These are phyloP conservation scores for Spilarctia lutea DNA, from an alignment of 2,888 invertebrate species.

Conservation along the genomic window DNA sequence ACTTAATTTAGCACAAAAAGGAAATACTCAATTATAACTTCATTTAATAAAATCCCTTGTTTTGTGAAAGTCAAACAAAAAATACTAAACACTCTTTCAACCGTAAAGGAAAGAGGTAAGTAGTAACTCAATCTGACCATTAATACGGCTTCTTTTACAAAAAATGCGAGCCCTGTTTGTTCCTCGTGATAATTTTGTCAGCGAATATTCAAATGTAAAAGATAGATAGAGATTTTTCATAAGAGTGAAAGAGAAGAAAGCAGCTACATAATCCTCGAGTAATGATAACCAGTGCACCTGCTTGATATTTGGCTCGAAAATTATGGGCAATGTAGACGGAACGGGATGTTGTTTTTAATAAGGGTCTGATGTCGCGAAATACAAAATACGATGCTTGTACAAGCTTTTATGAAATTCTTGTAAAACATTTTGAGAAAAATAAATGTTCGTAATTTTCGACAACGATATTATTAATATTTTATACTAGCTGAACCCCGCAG, in stretches of 20 bases:
- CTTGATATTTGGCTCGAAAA: constrained; percentile 67
- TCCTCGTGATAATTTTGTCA: constrained; percentile 50
- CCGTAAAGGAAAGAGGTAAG: constrained; percentile 53
- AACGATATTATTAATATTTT: neutral
- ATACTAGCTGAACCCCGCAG: too few relatives aligned
- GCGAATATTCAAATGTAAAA: constrained; percentile 48
- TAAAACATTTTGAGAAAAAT: constrained; percentile 7
- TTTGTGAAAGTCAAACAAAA: constrained; percentile 23
- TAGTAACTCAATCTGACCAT: constrained; percentile 57
- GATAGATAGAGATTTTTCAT: constrained; percentile 34
- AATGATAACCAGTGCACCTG: constrained; percentile 81
- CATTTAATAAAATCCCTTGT: neutral
- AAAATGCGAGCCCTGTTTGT: constrained; percentile 49
- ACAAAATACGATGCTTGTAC: constrained; percentile 37
- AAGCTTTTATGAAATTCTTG: constrained; percentile 32
- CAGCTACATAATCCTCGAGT: constrained; percentile 72
- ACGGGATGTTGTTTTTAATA: constrained; percentile 57
- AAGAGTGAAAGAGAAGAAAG: constrained; percentile 54
- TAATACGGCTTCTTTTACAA: constrained; percentile 61
- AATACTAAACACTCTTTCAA: constrained; percentile 35
- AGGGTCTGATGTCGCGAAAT: constrained; percentile 45
- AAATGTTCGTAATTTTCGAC: neutral
- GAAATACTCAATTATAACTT: constrained; percentile 13
- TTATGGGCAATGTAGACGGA: constrained; percentile 67
- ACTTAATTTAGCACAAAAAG: constrained; percentile 7